Percentiles rank a stretch among this genome's conserved stretches.
Conservation (phyloP, 1,140 invertebrate genomes). For the Tetramorium simillimum region DNA sequence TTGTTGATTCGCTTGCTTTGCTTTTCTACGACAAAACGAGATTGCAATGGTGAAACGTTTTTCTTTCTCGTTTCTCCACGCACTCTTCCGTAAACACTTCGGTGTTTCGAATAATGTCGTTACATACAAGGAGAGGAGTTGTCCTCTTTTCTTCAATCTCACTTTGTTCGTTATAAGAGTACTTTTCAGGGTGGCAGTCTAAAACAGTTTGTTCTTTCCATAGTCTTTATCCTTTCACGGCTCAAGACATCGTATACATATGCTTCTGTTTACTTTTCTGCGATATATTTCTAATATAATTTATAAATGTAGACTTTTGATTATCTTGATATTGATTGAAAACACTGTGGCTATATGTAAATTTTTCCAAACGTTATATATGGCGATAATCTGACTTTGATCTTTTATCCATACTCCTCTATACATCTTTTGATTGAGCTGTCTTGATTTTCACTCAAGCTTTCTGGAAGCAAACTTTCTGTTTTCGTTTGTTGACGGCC, state of each 20-base stretch:
- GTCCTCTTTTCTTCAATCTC: constrained; percentile 37
- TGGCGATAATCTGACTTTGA: constrained; percentile 41
- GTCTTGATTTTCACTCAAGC: constrained; percentile 1
- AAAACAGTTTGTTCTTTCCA: constrained; percentile 14
- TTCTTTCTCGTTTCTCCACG: background rate
- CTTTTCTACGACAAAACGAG: constrained; percentile 12
- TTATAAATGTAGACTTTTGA: constrained; percentile 41
- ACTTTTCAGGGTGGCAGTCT: background rate
- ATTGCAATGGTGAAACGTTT: constrained; percentile 28
- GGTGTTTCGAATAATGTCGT: background rate
- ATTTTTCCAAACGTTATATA: constrained; percentile 65
- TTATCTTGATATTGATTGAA: constrained; percentile 35
- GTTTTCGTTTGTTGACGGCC: background rate
- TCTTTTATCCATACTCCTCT: constrained; percentile 18
- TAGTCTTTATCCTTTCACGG: constrained; percentile 4
- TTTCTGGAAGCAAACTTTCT: constrained; percentile 6
- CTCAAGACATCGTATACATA: background rate
- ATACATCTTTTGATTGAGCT: constrained; percentile 60
- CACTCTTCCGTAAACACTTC: constrained; percentile 52
- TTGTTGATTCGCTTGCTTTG: constrained; percentile 23
- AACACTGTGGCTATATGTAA: constrained; percentile 44
- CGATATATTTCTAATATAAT: background rate
- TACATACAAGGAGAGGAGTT: background rate
- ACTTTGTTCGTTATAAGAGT: constrained; percentile 29
- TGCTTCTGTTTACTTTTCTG: background rate